Evolutionary conservation across 2,888 invertebrate species (phyloP).

Genomic region (Ferrisia virgata): DNA sequence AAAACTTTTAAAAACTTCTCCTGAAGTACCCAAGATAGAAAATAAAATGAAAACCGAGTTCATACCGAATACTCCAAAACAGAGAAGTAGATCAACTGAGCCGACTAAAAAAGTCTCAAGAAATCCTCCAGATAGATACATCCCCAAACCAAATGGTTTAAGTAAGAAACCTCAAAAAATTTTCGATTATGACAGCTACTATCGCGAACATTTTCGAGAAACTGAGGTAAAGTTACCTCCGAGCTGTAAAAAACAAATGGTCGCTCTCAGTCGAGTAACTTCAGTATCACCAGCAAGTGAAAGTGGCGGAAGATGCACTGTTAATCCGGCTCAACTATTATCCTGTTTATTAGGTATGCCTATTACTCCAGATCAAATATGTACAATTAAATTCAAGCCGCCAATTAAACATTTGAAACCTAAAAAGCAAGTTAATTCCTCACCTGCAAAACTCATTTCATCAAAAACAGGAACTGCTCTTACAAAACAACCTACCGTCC

Average conservation of each 20-base stretch:
- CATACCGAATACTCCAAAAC: not conserved
- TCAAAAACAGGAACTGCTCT: too few relatives aligned
- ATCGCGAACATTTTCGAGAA: not conserved
- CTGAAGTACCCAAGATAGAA: not conserved
- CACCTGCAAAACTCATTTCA: not conserved
- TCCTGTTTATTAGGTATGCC: conserved; percentile 15
- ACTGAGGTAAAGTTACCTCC: not conserved
- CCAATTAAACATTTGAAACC: not conserved
- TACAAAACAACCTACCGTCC: too few relatives aligned
- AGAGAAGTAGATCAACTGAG: not conserved
- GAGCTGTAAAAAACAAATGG: not conserved
- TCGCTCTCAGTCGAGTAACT: not conserved
- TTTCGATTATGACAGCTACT: conserved; percentile 3
- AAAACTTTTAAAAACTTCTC: not conserved
- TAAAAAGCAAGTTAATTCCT: not conserved
- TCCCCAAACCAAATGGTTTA: not conserved
- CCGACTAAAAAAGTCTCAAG: not conserved
- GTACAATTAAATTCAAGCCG: not conserved
- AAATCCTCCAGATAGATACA: not conserved
- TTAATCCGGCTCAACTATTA: not conserved
- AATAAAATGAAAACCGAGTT: not conserved
- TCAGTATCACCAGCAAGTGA: not conserved
- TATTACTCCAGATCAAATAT: not conserved
- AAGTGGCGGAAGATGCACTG: not conserved
- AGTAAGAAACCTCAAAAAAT: conserved; percentile 17